Evolutionary conservation across 2,888 invertebrate genomes (phyloP).

Genomic region (Agonopterix heracliana): DNA sequence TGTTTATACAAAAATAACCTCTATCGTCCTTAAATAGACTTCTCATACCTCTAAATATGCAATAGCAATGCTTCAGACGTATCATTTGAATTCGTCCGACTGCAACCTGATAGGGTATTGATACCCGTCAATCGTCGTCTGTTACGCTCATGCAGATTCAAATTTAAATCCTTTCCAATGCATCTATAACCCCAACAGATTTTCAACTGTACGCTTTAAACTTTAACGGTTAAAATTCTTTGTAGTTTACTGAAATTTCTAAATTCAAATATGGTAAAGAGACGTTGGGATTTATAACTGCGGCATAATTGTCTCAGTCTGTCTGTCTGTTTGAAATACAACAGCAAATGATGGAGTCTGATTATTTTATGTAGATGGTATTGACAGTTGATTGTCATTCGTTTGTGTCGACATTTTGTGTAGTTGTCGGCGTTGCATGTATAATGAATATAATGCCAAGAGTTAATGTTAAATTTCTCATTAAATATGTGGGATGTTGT

Average conservation of each 20-base stretch:
- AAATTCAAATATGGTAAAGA: conserved; percentile 32
- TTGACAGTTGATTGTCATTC: conserved; percentile 5
- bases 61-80: conserved; percentile 7
- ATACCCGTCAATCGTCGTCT: conserved; percentile 39
- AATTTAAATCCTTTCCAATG: conserved; percentile 17
- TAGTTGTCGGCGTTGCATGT: no score
- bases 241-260: conserved; percentile 2
- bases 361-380: conserved; percentile 19
- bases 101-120: conserved; percentile 32
- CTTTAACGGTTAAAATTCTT: neutral
- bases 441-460: no score
- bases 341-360: conserved; percentile 16
- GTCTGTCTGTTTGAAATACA: conserved; percentile 20
- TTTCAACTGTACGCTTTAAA: neutral
- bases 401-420: conserved; percentile 3
- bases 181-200: conserved; percentile 6
- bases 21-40: no score
- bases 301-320: conserved; percentile 38
- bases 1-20: no score
- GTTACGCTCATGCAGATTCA: conserved; percentile 24
- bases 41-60: no score
- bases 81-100: conserved; percentile 19
- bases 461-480: no score
- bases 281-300: conserved; percentile 41
- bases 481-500: no score